A percentile compares a stretch with the other conserved stretches of the same genome.
These are phyloP conservation scores for Scalopus aquaticus DNA, from an alignment of 2,113 vertebrate genomes.

Conservation along the genomic window DNA sequence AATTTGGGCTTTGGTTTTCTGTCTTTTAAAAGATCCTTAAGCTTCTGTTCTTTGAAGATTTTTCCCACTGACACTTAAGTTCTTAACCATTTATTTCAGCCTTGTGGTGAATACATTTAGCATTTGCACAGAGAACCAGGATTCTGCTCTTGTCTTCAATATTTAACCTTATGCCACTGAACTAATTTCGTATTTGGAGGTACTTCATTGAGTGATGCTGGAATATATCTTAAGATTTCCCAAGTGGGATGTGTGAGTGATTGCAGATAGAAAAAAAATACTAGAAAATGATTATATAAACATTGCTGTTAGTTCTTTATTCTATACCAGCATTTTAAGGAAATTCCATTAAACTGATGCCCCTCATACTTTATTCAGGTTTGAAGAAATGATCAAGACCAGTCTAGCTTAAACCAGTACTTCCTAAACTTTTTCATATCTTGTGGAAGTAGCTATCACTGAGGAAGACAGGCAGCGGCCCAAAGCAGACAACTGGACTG, in stretches of 20 bases:
- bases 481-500: not conserved
- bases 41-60: slow-evolving; percentile 28
- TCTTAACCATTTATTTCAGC: slow-evolving; percentile 29
- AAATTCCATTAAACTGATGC: not conserved
- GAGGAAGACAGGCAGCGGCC: not conserved
- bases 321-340: not conserved
- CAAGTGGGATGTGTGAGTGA: not conserved
- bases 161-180: not conserved
- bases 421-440: not conserved
- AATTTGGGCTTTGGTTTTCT: not conserved
- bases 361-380: not conserved
- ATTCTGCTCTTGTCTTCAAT: not conserved
- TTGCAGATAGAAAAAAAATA: not conserved
- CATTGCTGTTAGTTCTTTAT: not conserved
- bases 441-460: not conserved
- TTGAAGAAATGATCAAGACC: slow-evolving; percentile 4
- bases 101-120: slow-evolving; percentile 22
- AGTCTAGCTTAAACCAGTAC: not conserved
- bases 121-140: not conserved
- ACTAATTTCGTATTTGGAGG: slow-evolving; percentile 29
- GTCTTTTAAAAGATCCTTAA: not conserved
- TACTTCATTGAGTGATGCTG: not conserved
- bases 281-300: not conserved
- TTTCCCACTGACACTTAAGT: not conserved
- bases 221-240: slow-evolving; percentile 4